phyloP scores from a whole-genome alignment of 1,140 invertebrate species.

The Zophobas atratus region DNA sequence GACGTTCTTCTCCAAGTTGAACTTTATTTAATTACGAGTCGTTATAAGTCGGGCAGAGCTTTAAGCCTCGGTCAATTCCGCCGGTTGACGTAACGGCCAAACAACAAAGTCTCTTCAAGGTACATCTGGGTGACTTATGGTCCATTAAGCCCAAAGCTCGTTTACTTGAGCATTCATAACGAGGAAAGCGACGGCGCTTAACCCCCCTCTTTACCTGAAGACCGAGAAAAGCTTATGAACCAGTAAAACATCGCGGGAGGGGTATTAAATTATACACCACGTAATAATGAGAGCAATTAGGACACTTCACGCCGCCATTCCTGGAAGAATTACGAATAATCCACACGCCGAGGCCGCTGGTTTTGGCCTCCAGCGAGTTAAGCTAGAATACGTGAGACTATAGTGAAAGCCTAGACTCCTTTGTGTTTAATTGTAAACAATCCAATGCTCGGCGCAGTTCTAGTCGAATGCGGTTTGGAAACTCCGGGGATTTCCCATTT shows the following conservation, averaged over 20 bases:
- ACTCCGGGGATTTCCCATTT: slow-evolving; percentile 35
- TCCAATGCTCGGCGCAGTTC: slow-evolving; percentile 5
- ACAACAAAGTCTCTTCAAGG: slow-evolving; percentile 30
- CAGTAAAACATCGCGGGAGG: slow-evolving; percentile 15
- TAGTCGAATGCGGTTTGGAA: slow-evolving; percentile 24
- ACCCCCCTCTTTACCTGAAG: slow-evolving; percentile 28
- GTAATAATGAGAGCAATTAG: slow-evolving; percentile 44
- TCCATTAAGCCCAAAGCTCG: slow-evolving; percentile 41
- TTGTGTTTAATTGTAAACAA: slow-evolving; percentile 41
- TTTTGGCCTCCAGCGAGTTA: slow-evolving; percentile 5
- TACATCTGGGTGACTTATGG: slow-evolving; percentile 47
- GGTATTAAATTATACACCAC: slow-evolving; percentile 39
- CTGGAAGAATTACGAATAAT: slow-evolving; percentile 12
- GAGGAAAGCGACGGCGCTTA: slow-evolving; percentile 22
- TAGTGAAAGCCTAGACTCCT: slow-evolving; percentile 22
- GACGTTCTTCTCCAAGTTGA: slow-evolving; percentile 26
- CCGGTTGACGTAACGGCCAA: slow-evolving; percentile 27
- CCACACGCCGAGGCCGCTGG: not conserved
- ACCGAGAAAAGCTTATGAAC: slow-evolving; percentile 35
- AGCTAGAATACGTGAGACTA: slow-evolving; percentile 25
- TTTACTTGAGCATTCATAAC: slow-evolving; percentile 49
- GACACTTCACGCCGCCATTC: slow-evolving; percentile 21
- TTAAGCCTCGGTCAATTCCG: slow-evolving; percentile 31
- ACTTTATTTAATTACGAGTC: slow-evolving; percentile 38
- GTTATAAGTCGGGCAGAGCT: slow-evolving; percentile 19